A percentile compares a stretch with the other conserved stretches of the same genome.
Evolutionary conservation across 2,888 invertebrate genomes (phyloP).

Genomic region (Caenorhabditis panamensis): DNA sequence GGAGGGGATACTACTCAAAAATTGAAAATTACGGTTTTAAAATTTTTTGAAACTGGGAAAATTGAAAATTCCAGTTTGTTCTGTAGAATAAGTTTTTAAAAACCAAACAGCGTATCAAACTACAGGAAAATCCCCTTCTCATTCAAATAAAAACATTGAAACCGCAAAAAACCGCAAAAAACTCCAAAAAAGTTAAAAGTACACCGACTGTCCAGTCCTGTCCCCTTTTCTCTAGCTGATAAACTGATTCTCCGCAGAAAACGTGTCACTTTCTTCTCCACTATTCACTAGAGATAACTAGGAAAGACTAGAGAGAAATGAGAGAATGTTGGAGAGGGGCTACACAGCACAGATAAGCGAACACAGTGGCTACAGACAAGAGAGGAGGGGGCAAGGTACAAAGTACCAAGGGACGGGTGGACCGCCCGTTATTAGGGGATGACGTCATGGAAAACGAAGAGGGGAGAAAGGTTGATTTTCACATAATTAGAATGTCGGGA

Average conservation of each 20-base stretch:
- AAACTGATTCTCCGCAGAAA: conserved; percentile 9
- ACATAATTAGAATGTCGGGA: neutral
- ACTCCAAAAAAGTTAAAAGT: neutral
- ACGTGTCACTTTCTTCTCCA: conserved; percentile 2
- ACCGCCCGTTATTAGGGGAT: neutral
- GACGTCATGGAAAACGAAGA: conserved; percentile 2
- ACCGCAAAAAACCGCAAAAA: neutral
- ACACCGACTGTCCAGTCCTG: neutral
- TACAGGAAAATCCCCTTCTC: no score
- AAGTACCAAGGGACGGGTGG: no score
- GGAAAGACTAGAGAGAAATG: neutral
- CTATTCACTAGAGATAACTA: neutral
- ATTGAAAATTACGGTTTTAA: no score
- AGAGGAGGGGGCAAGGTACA: conserved; percentile 40
- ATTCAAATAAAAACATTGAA: no score
- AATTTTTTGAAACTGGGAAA: no score
- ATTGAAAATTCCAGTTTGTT: no score
- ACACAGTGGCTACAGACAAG: conserved; percentile 39
- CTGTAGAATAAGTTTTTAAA: no score
- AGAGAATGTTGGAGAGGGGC: conserved; percentile 25
- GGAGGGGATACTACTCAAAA: no score
- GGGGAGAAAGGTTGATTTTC: neutral
- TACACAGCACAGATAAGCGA: conserved; percentile 37
- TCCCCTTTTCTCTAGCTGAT: neutral
- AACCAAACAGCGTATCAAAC: no score